Conservation (phyloP, 2,888 invertebrate genomes). For the Serrognathus titanus region DNA sequence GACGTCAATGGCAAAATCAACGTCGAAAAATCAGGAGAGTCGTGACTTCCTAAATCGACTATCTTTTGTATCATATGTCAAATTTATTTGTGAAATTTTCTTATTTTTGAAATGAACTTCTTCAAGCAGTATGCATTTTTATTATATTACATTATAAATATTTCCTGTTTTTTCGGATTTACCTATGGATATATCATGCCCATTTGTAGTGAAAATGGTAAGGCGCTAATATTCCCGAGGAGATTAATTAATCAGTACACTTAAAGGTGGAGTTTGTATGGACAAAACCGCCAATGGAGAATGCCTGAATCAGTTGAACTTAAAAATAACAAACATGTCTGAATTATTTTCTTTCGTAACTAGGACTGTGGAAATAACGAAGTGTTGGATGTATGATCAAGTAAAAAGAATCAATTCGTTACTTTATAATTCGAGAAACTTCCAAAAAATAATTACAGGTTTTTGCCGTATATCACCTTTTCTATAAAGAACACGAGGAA, state of each 20-base stretch:
- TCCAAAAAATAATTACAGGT: neutral
- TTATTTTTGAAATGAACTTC: slow-evolving; percentile 4
- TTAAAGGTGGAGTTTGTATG: slow-evolving; percentile 5
- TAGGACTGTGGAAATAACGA: slow-evolving; percentile 9
- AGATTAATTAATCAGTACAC: too few species aligned
- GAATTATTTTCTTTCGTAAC: slow-evolving; percentile 11
- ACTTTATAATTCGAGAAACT: neutral
- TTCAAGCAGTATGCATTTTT: neutral
- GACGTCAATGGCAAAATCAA: neutral
- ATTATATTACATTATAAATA: slow-evolving; percentile 5
- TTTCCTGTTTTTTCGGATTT: slow-evolving; percentile 1
- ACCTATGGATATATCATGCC: slow-evolving; percentile 12
- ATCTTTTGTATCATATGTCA: slow-evolving; percentile 6
- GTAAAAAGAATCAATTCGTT: slow-evolving; percentile 1
- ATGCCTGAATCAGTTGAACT: neutral
- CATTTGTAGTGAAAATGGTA: slow-evolving; percentile 13
- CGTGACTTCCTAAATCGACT: neutral
- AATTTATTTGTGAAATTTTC: slow-evolving; percentile 6
- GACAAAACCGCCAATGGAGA: neutral
- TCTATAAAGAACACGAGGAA: neutral
- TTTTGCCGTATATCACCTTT: neutral
- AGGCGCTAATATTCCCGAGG: neutral
- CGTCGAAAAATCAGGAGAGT: neutral
- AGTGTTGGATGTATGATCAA: slow-evolving; percentile 6
- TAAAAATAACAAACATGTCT: neutral